Evolutionary conservation across 2,797 vertebrate species (phyloP), one percentile per base, ranked within the genome.

Genomic region (Acomys russatus): DNA sequence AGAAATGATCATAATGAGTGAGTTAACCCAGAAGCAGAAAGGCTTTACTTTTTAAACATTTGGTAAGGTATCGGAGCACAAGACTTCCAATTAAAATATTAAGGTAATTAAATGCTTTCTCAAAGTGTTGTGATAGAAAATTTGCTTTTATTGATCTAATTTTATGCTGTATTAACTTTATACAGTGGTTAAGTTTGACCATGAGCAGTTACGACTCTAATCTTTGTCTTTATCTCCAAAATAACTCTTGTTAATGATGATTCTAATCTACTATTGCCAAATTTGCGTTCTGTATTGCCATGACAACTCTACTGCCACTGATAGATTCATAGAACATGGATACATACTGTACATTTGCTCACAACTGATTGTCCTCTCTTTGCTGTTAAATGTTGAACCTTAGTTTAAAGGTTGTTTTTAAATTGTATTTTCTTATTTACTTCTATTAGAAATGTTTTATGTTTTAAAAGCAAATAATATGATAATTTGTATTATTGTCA

Each of bases 51-150:
- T 23, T 22, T 63, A 68, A 12, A 2, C 44, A 44, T 54, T 63
- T 90, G n/a, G 9, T 25, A 22, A 25, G 54, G 1, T 22, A 76
- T 78, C 38, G 30, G n/a, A 74, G 4, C 23, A 74, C 10, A 54
- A 7, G 9, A 11, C 15, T 11, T 61, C 30, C 3, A 14, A 83
- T 22, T 44, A 4, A 4, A 3, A 71, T 80, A 44, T 22, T 80
- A 61, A 79, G 88, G 68, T 83, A 79, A 89, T 22, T 44, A 89
- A 95, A 71, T 18, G 4, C 9, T 3, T 71, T 90, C 33, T n/a
- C 28, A 51, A 6, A 56, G 8, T 25, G 9, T 25, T 28, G 5
- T 82, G 4, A 30, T 82, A 23, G 5, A 38, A 64, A 78, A 61
- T 35, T 51, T 66, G 63, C 1, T 38, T 49, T 8, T 51, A 63